These are phyloP conservation scores for Benthosema pterotum DNA, from an alignment of 2,797 vertebrate species.

Conservation along the genomic window DNA sequence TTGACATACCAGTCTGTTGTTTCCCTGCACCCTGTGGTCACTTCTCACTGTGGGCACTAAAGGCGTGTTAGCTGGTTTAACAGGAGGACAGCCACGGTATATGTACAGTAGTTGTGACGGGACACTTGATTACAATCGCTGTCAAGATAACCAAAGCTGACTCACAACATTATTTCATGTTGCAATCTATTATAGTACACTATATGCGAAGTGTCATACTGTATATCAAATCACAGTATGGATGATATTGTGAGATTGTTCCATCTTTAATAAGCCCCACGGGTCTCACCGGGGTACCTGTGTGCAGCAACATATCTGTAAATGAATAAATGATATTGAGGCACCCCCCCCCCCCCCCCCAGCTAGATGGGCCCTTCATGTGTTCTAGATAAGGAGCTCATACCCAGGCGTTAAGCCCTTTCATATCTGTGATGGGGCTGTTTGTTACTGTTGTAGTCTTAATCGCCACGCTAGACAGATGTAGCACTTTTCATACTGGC, in stretches of 20 bases:
- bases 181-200: too few species aligned
- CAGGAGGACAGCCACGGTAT: too few species aligned
- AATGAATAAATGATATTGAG: constrained; percentile 67
- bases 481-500: constrained; percentile 10
- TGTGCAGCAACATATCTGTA: constrained; percentile 49
- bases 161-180: too few species aligned
- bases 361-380: constrained; percentile 18
- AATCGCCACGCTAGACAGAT: constrained; percentile 29
- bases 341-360: too few species aligned
- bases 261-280: constrained; percentile 27
- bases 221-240: background rate
- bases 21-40: too few species aligned
- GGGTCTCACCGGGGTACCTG: constrained; percentile 17
- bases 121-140: too few species aligned
- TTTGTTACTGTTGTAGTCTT: constrained; percentile 41
- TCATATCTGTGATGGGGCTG: constrained; percentile 15
- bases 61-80: too few species aligned
- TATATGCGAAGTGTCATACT: too few species aligned
- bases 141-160: too few species aligned
- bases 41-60: too few species aligned
- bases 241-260: constrained; percentile 1
- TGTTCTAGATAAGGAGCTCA: constrained; percentile 21
- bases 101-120: too few species aligned
- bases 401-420: constrained; percentile 17
- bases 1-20: too few species aligned